Conservation (phyloP, 2,888 invertebrate species). For the Diplazon laetatorius region DNA sequence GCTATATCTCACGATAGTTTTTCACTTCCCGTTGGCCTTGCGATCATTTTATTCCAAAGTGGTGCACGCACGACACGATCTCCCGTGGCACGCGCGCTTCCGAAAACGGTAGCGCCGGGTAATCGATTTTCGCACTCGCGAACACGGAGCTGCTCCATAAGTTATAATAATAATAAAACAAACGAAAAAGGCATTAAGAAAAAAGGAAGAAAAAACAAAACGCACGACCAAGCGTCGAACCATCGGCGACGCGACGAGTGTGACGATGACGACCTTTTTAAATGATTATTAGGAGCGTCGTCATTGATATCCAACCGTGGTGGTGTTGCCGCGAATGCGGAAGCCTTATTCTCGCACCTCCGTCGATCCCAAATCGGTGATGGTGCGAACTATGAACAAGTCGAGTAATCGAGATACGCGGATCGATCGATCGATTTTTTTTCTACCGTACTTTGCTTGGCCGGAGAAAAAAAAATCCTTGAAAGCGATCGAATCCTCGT, state of each 20-base stretch:
- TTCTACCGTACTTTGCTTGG: not conserved
- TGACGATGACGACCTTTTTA: slow-evolving; percentile 40
- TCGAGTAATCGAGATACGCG: not conserved
- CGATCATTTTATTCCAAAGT: slow-evolving; percentile 56
- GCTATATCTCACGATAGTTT: too few relatives aligned
- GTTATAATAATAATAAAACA: slow-evolving; percentile 12
- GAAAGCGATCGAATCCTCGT: slow-evolving; percentile 47
- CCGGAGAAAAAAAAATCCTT: slow-evolving; percentile 25
- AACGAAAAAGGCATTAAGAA: too few relatives aligned
- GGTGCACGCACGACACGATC: slow-evolving; percentile 22
- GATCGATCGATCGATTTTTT: slow-evolving; percentile 11
- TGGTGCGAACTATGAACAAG: slow-evolving; percentile 7
- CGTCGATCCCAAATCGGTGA: slow-evolving; percentile 34
- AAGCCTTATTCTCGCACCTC: slow-evolving; percentile 50
- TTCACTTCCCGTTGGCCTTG: slow-evolving; percentile 62
- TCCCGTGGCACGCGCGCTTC: slow-evolving; percentile 36
- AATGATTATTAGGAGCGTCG: slow-evolving; percentile 45
- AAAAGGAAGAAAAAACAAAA: slow-evolving; percentile 6
- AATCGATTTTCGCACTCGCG: slow-evolving; percentile 28
- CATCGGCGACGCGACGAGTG: slow-evolving; percentile 16
- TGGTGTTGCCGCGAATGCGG: slow-evolving; percentile 36
- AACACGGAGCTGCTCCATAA: slow-evolving; percentile 16
- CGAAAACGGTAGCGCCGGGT: slow-evolving; percentile 49
- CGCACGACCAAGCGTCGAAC: slow-evolving; percentile 16
- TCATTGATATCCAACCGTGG: slow-evolving; percentile 49